These are phyloP conservation scores for Nephrocerus scutellatus DNA, from an alignment of 2,888 invertebrate species.

Conservation along the genomic window DNA sequence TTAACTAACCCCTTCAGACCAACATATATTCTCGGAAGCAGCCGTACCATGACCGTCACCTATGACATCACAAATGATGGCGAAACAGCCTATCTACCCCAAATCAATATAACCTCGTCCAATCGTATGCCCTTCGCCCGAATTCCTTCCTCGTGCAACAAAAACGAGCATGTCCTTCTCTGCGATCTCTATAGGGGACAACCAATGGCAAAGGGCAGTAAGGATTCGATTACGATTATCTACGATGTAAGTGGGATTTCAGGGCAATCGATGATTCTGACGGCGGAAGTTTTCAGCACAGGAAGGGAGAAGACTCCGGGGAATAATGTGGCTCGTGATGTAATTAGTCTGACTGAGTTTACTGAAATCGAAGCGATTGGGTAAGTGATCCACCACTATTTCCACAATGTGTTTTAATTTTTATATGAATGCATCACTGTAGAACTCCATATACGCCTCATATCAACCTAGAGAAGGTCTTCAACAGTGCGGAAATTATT, in stretches of 20 bases:
- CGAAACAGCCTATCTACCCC: constrained; percentile 50
- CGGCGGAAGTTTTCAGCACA: constrained; percentile 43
- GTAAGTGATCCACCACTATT: constrained; percentile 35
- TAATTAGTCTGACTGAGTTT: constrained; percentile 37
- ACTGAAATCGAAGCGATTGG: constrained; percentile 45
- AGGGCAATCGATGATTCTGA: constrained; percentile 35
- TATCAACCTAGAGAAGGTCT: constrained; percentile 39
- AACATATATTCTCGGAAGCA: constrained; percentile 41
- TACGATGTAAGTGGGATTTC: constrained; percentile 42
- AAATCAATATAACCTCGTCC: constrained; percentile 48
- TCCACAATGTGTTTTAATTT: too few relatives aligned
- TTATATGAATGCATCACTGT: too few relatives aligned
- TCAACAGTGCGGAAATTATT: constrained; percentile 34
- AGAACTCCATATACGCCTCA: constrained; percentile 37
- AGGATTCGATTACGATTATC: constrained; percentile 34
- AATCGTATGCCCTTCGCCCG: constrained; percentile 41
- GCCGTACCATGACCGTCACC: constrained; percentile 35
- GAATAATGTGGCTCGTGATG: constrained; percentile 35
- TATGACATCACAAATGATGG: constrained; percentile 47
- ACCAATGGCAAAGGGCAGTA: constrained; percentile 35
- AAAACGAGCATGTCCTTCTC: constrained; percentile 31
- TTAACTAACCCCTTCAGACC: constrained; percentile 24
- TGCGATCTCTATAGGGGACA: constrained; percentile 42
- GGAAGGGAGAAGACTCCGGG: constrained; percentile 36
- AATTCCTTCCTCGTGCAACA: constrained; percentile 40